Percentiles rank a stretch among this genome's conserved stretches.
Conservation (phyloP, 2,888 invertebrate genomes). For the Heliconius aoede region DNA sequence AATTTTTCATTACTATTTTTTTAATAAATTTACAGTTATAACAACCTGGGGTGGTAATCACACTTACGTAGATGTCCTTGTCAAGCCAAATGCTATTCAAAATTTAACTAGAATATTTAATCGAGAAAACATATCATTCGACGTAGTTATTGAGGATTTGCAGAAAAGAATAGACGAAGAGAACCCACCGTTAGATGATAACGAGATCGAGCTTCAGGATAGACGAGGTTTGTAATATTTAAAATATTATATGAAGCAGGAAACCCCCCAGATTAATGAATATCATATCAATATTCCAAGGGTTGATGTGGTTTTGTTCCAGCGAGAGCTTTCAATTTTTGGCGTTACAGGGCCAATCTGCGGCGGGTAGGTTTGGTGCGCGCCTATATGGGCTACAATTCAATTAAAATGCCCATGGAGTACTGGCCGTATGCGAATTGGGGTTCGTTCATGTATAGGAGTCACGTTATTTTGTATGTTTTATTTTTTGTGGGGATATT, state of each 20-base stretch:
- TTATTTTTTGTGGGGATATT: constrained; percentile 14
- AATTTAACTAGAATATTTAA: constrained; percentile 86
- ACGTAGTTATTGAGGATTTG: constrained; percentile 90
- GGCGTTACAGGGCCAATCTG: constrained; percentile 81
- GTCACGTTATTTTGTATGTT: constrained; percentile 50
- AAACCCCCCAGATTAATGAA: constrained; percentile 26
- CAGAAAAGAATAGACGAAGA: constrained; percentile 91
- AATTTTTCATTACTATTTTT: no score
- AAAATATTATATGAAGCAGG: not conserved
- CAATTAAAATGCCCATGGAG: constrained; percentile 83
- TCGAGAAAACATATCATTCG: constrained; percentile 85
- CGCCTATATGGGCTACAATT: constrained; percentile 81
- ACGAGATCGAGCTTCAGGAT: constrained; percentile 87
- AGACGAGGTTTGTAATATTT: constrained; percentile 83
- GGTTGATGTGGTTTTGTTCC: constrained; percentile 76
- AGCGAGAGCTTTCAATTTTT: constrained; percentile 84
- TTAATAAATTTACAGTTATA: constrained; percentile 74
- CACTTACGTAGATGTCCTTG: constrained; percentile 87
- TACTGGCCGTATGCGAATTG: constrained; percentile 85
- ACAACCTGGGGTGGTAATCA: constrained; percentile 87
- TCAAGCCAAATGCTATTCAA: constrained; percentile 86
- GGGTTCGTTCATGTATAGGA: constrained; percentile 82
- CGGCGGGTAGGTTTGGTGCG: constrained; percentile 73
- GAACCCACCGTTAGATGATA: constrained; percentile 88
- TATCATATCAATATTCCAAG: constrained; percentile 64